Conservation (phyloP, 2,888 invertebrate genomes). For the Tyria jacobaeae region DNA sequence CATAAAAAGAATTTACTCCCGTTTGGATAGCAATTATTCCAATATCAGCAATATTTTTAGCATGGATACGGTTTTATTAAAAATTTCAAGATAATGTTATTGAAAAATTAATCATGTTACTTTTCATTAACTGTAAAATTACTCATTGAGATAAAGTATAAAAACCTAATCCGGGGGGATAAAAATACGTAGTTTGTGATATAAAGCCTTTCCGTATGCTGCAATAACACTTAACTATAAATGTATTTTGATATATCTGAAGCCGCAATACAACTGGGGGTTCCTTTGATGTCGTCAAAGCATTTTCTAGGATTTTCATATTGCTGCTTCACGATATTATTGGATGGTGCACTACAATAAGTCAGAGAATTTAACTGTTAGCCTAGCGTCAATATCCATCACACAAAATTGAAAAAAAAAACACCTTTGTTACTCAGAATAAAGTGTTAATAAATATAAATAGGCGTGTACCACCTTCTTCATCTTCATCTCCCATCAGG, state of each 20-base stretch:
- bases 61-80: background rate
- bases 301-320: constrained; percentile 12
- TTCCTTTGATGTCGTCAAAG: constrained; percentile 24
- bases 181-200: background rate
- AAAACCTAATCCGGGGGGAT: background rate
- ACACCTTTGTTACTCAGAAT: too few species aligned
- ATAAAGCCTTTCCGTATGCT: background rate
- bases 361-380: background rate
- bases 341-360: background rate
- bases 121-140: background rate
- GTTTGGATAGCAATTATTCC: too few species aligned
- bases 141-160: background rate
- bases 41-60: too few species aligned
- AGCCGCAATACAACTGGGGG: constrained; percentile 15
- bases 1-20: too few species aligned
- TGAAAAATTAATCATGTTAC: background rate
- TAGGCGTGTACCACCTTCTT: too few species aligned
- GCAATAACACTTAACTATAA: constrained; percentile 20
- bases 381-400: too few species aligned
- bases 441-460: too few species aligned
- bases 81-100: background rate
- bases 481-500: too few species aligned
- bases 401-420: too few species aligned
- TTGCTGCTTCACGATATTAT: background rate
- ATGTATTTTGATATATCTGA: constrained; percentile 8